These are phyloP conservation scores for Lophochroa leadbeateri DNA, from an alignment of 2,113 vertebrate genomes.

Conservation along the genomic window DNA sequence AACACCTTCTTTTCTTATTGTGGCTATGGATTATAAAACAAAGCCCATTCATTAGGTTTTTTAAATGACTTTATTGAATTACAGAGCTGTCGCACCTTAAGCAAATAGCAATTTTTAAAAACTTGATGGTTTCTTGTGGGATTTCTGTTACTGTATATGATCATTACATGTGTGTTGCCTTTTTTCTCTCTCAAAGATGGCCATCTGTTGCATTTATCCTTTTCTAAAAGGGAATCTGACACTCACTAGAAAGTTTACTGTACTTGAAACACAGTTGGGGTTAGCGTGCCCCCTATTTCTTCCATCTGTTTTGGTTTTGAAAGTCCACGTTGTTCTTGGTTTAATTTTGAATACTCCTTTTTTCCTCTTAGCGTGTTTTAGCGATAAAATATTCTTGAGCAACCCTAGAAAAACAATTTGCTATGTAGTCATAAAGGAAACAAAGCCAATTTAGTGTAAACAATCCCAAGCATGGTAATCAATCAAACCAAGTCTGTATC, in stretches of 20 bases:
- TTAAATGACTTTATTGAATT: background rate
- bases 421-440: conserved; percentile 4
- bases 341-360: conserved; percentile 1
- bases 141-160: background rate
- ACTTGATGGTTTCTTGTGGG: background rate
- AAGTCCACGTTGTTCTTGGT: conserved; percentile 16
- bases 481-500: conserved; percentile 9
- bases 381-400: conserved; percentile 26
- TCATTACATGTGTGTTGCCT: background rate
- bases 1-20: background rate
- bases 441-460: background rate
- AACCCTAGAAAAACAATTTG: conserved; percentile 12
- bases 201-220: conserved; percentile 51
- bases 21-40: conserved; percentile 1
- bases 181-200: background rate
- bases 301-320: conserved; percentile 38
- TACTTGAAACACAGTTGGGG: conserved; percentile 10
- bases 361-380: background rate
- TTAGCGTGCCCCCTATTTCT: conserved; percentile 34
- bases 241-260: conserved; percentile 17
- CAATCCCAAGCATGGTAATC: background rate
- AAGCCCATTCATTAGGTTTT: background rate
- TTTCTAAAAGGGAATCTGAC: conserved; percentile 7
- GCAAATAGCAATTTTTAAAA: background rate
- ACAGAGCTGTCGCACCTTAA: background rate